phyloP scores from a whole-genome alignment of 2,113 vertebrate genomes.

The Proterorhinus semilunaris region DNA sequence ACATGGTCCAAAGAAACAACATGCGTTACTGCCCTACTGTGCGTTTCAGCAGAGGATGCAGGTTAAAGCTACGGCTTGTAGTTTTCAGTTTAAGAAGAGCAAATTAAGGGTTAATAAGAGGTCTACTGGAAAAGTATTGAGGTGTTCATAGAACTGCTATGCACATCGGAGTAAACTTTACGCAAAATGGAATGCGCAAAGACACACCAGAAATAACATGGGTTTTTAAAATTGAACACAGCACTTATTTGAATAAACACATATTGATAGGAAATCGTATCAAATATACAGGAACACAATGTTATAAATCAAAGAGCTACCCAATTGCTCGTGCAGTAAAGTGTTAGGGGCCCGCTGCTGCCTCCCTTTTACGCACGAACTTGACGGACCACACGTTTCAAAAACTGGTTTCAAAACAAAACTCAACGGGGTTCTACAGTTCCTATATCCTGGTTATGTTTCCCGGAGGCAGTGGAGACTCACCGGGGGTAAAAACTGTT shows the following conservation, averaged over 20 bases:
- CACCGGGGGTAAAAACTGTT: conserved; percentile 86
- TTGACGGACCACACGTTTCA: background rate
- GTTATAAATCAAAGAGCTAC: too few relatives aligned
- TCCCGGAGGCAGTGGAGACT: conserved; percentile 54
- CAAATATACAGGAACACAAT: background rate
- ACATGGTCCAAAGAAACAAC: background rate
- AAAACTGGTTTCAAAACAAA: background rate
- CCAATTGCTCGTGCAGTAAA: background rate
- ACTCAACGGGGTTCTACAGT: background rate
- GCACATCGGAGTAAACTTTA: too few relatives aligned
- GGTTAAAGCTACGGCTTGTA: background rate
- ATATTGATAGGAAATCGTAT: background rate
- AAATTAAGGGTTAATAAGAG: background rate
- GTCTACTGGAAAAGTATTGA: too few relatives aligned
- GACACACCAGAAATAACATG: background rate
- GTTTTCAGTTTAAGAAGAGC: background rate
- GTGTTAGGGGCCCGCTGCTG: background rate
- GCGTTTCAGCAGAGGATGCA: background rate
- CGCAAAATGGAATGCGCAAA: too few relatives aligned
- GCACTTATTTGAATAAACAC: background rate
- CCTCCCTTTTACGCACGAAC: background rate
- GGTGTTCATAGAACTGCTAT: too few relatives aligned
- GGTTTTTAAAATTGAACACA: background rate
- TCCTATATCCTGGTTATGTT: background rate
- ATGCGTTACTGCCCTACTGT: background rate